Percentiles rank a stretch among this genome's conserved stretches.
Evolutionary conservation across 2,888 invertebrate species (phyloP).

Genomic region (Creontiades dilutus): DNA sequence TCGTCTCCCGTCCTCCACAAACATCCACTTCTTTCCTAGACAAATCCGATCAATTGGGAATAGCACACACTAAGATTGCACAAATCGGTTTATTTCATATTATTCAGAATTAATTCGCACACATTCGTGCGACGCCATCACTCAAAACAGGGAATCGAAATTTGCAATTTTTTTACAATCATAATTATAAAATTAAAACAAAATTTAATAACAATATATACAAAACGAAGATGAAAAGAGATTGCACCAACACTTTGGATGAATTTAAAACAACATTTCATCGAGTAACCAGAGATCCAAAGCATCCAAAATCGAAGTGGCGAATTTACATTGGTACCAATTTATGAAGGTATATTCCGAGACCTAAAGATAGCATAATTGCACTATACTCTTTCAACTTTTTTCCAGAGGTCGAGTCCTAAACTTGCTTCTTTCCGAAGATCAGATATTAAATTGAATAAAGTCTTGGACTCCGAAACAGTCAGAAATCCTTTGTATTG

Average conservation of each 20-base stretch:
- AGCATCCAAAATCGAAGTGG: neutral
- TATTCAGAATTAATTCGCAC: neutral
- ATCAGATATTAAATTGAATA: slow-evolving; percentile 16
- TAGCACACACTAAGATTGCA: too few species aligned
- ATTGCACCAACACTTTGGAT: neutral
- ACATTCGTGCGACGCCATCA: neutral
- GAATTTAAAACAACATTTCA: neutral
- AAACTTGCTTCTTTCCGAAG: slow-evolving; percentile 40
- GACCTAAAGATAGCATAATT: neutral
- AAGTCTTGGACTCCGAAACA: slow-evolving; percentile 30
- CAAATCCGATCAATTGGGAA: too few species aligned
- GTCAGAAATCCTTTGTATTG: slow-evolving; percentile 33
- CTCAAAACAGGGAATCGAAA: neutral
- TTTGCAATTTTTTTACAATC: neutral
- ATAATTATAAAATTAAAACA: neutral
- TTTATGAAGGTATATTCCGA: slow-evolving; percentile 3
- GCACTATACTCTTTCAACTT: slow-evolving; percentile 39
- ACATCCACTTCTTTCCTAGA: too few species aligned
- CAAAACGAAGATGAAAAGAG: neutral
- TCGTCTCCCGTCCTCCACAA: too few species aligned
- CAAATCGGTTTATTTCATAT: too few species aligned
- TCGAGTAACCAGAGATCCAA: neutral
- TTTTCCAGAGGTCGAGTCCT: slow-evolving; percentile 45
- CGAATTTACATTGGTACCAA: neutral
- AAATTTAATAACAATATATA: neutral